These are phyloP conservation scores for Acanthosoma haemorrhoidale DNA, from an alignment of 2,888 invertebrate species.

Conservation along the genomic window DNA sequence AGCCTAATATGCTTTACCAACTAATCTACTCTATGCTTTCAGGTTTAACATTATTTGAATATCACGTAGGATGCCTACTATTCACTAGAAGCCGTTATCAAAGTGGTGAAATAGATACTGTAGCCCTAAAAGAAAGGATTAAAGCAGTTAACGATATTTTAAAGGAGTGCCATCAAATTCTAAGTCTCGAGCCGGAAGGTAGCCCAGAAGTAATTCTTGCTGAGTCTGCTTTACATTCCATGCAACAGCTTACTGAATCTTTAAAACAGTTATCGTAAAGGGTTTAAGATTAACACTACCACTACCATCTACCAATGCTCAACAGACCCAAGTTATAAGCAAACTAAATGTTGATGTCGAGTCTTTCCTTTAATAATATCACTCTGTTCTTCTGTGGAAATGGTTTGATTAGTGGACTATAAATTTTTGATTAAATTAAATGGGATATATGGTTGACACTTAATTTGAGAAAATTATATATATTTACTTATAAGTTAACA, in stretches of 20 bases:
- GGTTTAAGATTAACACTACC: background rate
- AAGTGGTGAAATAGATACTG: constrained; percentile 40
- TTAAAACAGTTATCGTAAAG: constrained; percentile 45
- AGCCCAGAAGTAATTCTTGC: constrained; percentile 42
- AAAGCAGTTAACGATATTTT: constrained; percentile 43
- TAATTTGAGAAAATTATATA: no score
- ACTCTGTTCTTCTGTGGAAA: no score
- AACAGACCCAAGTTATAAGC: no score
- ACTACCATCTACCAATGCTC: no score
- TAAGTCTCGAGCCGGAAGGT: constrained; percentile 44
- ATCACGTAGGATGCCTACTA: constrained; percentile 46
- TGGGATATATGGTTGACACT: no score
- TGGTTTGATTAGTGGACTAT: no score
- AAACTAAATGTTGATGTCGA: no score
- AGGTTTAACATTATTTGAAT: constrained; percentile 47
- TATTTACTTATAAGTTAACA: no score
- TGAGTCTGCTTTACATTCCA: constrained; percentile 30
- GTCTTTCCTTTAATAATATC: no score
- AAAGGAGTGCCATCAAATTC: constrained; percentile 42
- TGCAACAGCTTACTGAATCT: constrained; percentile 47
- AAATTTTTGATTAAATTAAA: no score
- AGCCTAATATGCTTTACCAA: background rate
- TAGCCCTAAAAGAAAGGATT: constrained; percentile 41
- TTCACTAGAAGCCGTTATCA: constrained; percentile 43
- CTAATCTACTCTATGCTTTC: constrained; percentile 14